These are phyloP conservation scores for Brachionus plicatilis DNA, from an alignment of 1,140 invertebrate genomes.

Conservation along the genomic window DNA sequence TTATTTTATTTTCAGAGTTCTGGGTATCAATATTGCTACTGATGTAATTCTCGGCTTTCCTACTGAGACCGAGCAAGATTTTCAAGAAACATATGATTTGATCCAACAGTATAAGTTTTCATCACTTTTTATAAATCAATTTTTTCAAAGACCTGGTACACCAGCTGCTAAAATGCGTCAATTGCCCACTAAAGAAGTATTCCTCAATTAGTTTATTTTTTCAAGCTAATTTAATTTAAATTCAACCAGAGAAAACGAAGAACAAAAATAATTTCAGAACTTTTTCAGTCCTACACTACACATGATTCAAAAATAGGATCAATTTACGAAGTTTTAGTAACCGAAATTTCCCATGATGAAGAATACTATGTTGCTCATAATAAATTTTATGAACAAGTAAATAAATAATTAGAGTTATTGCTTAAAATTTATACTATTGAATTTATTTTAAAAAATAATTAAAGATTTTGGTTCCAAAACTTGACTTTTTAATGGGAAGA, in stretches of 20 bases:
- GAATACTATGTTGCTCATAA: slow-evolving; percentile 88
- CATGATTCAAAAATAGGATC: slow-evolving; percentile 72
- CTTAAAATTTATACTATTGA: not conserved
- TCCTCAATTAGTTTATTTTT: not conserved
- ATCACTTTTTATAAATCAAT: slow-evolving; percentile 94
- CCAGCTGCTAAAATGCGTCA: slow-evolving; percentile 81
- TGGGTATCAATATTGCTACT: slow-evolving; percentile 85
- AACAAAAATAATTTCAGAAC: slow-evolving; percentile 78
- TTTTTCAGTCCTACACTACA: slow-evolving; percentile 84
- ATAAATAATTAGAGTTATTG: not conserved
- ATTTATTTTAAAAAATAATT: slow-evolving; percentile 6
- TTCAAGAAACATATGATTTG: slow-evolving; percentile 77
- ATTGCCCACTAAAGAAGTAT: slow-evolving; percentile 69
- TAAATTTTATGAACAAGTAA: slow-evolving; percentile 85
- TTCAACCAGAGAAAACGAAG: slow-evolving; percentile 70
- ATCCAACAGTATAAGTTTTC: slow-evolving; percentile 84
- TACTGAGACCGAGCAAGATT: slow-evolving; percentile 84
- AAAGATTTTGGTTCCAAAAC: slow-evolving; percentile 55
- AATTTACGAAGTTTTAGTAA: slow-evolving; percentile 76
- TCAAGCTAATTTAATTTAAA: slow-evolving; percentile 12
- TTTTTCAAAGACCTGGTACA: slow-evolving; percentile 88
- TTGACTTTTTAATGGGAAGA: slow-evolving; percentile 75
- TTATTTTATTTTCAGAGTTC: slow-evolving; percentile 61
- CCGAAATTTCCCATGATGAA: slow-evolving; percentile 84
- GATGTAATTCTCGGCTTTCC: slow-evolving; percentile 98